Evolutionary conservation across 1,140 invertebrate species (phyloP).

Genomic region (Drosophila tsacasi): DNA sequence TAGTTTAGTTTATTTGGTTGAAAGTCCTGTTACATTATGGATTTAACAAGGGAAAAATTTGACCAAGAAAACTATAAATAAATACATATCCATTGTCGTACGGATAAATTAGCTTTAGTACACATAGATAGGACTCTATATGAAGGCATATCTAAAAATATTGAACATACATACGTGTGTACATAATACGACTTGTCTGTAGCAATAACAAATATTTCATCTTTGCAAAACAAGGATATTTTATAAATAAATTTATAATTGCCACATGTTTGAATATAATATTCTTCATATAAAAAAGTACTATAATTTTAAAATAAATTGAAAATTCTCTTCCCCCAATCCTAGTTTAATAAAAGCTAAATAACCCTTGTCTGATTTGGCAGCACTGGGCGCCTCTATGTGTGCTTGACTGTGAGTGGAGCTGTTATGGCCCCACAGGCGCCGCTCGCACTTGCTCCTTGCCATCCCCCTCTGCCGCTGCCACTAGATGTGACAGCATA

Average conservation of each 20-base stretch:
- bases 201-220: too few species aligned
- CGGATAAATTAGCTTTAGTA: too few species aligned
- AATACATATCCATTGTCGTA: neutral
- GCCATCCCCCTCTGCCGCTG: neutral
- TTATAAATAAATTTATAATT: too few species aligned
- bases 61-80: neutral
- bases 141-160: too few species aligned
- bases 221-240: too few species aligned
- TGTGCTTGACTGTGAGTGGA: slow-evolving; percentile 29
- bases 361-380: slow-evolving; percentile 1
- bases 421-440: slow-evolving; percentile 71
- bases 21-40: neutral
- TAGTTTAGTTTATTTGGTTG: neutral
- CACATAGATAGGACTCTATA: too few species aligned
- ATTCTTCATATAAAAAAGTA: neutral
- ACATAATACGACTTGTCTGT: too few species aligned
- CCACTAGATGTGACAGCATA: slow-evolving; percentile 72
- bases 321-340: neutral
- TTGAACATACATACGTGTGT: too few species aligned
- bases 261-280: neutral
- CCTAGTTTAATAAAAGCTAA: neutral
- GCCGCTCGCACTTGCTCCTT: slow-evolving; percentile 51
- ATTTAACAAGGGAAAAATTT: neutral
- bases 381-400: slow-evolving; percentile 13
- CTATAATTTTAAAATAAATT: neutral